Conservation (phyloP, 2,797 vertebrate genomes). For the Uromys caudimaculatus region DNA sequence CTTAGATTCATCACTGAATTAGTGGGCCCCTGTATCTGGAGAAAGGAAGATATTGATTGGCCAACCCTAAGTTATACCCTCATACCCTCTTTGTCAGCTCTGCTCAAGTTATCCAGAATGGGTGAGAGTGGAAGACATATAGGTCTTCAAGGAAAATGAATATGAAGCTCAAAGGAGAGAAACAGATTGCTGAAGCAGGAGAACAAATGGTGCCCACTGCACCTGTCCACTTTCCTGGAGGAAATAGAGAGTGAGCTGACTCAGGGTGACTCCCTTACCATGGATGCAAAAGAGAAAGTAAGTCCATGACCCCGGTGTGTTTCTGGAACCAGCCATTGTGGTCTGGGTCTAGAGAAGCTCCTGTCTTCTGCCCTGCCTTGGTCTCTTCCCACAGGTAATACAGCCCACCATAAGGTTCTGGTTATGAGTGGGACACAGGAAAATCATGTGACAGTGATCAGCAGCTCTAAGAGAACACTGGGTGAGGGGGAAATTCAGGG, state of each 20-base stretch:
- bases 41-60: background rate
- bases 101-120: background rate
- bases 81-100: background rate
- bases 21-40: background rate
- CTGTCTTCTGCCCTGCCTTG: background rate
- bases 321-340: background rate
- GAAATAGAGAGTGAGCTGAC: too few relatives aligned
- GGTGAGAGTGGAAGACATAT: background rate
- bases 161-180: background rate
- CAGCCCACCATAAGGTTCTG: background rate
- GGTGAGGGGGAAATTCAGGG: background rate
- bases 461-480: background rate
- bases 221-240: background rate
- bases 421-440: background rate
- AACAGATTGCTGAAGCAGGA: background rate
- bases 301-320: accelerated
- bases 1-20: background rate
- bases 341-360: background rate
- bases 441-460: accelerated
- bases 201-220: accelerated
- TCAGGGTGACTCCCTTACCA: background rate
- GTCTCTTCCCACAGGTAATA: background rate
- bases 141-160: background rate
- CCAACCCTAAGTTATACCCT: background rate
- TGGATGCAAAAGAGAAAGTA: background rate